Evolutionary conservation across 2,113 vertebrate species (phyloP).

Genomic region (Ptilonorhynchus violaceus): DNA sequence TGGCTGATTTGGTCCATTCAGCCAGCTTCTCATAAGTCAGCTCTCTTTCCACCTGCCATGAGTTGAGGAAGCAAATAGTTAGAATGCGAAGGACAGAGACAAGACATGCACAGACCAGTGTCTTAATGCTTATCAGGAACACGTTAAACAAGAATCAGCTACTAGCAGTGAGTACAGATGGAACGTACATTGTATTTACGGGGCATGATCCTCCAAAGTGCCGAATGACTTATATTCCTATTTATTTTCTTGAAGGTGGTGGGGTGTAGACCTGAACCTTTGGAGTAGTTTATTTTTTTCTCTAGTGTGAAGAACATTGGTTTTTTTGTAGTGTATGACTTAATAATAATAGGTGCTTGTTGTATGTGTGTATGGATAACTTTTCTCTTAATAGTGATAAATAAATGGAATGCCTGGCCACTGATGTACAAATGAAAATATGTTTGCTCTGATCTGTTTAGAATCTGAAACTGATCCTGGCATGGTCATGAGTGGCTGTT

Average conservation of each 20-base stretch:
- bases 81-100: background rate
- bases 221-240: background rate
- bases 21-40: constrained; percentile 78
- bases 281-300: background rate
- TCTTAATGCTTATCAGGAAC: background rate
- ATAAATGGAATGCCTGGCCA: background rate
- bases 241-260: background rate
- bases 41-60: constrained; percentile 75
- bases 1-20: constrained; percentile 75
- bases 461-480: background rate
- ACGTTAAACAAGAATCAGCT: background rate
- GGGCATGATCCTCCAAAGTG: background rate
- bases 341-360: background rate
- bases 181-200: fast-evolving
- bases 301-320: background rate
- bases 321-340: background rate
- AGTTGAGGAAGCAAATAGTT: background rate
- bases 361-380: background rate
- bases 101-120: background rate
- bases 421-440: background rate
- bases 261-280: background rate
- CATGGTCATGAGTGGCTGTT: background rate
- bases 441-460: background rate
- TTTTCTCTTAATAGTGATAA: background rate
- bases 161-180: background rate